Conservation (phyloP, 2,113 vertebrate genomes). For the Lepus europaeus region DNA sequence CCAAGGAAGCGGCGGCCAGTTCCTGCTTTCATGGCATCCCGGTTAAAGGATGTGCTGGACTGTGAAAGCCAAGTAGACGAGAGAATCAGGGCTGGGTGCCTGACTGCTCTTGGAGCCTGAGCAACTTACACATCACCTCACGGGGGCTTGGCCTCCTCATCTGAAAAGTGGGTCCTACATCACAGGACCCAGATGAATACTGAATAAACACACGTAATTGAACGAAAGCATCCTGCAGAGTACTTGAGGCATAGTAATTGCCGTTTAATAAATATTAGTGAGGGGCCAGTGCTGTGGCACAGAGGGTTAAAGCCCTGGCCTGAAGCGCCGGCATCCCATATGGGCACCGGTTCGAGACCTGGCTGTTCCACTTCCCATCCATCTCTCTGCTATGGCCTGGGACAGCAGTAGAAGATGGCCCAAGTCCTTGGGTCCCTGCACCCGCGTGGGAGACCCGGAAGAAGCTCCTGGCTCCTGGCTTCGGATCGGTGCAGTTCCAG, state of each 20-base stretch:
- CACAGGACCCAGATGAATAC: not conserved
- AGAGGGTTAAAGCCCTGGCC: too few species aligned
- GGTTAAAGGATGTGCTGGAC: slow-evolving; percentile 98
- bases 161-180: not conserved
- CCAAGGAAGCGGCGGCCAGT: slow-evolving; percentile 97
- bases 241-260: not conserved
- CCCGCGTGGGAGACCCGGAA: too few species aligned
- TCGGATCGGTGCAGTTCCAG: too few species aligned
- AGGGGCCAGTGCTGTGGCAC: too few species aligned
- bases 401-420: too few species aligned
- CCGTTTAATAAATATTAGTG: too few species aligned
- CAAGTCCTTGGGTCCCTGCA: too few species aligned
- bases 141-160: not conserved
- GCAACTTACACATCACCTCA: not conserved
- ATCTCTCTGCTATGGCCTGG: too few species aligned
- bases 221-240: not conserved
- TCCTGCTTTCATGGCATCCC: slow-evolving; percentile 96
- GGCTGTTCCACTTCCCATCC: too few species aligned
- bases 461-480: too few species aligned
- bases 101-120: not conserved
- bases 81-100: not conserved
- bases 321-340: too few species aligned
- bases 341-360: too few species aligned
- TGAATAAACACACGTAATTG: not conserved
- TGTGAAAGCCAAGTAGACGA: slow-evolving; percentile 79